These are phyloP conservation scores for Scophthalmus maximus DNA, from an alignment of 2,113 vertebrate species.

Conservation along the genomic window DNA sequence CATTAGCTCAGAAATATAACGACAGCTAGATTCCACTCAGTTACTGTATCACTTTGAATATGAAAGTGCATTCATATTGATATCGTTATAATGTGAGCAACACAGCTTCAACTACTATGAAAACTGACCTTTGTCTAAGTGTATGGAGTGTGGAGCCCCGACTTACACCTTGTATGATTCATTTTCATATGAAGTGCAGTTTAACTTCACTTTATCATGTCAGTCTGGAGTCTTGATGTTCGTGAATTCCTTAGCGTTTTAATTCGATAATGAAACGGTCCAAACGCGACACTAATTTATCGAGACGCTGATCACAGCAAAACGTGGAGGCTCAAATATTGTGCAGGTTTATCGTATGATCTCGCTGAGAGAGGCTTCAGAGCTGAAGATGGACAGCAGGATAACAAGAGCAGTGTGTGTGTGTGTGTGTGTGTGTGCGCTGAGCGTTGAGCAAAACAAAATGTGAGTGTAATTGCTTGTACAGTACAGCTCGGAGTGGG, in stretches of 20 bases:
- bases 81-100: too few relatives aligned
- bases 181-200: neutral
- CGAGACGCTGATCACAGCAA: conserved; percentile 7
- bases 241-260: neutral
- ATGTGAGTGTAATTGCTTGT: conserved; percentile 33
- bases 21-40: too few relatives aligned
- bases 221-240: neutral
- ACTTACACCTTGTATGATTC: too few relatives aligned
- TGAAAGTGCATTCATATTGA: too few relatives aligned
- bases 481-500: conserved; percentile 22
- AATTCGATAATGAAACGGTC: conserved; percentile 14
- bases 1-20: too few relatives aligned
- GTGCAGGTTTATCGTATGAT: neutral
- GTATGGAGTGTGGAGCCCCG: too few relatives aligned
- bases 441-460: neutral
- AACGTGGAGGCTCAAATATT: conserved; percentile 4
- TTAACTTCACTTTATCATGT: neutral
- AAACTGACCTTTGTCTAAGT: too few relatives aligned
- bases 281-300: neutral
- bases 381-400: conserved; percentile 42
- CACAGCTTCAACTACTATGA: too few relatives aligned
- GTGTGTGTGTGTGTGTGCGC: conserved; percentile 5
- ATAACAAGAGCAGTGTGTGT: conserved; percentile 47
- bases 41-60: too few relatives aligned
- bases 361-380: conserved; percentile 10